A percentile compares a stretch with the other conserved stretches of the same genome.
These are phyloP conservation scores for Pipistrellus nathusii DNA, from an alignment of 2,797 vertebrate species.

Conservation along the genomic window DNA sequence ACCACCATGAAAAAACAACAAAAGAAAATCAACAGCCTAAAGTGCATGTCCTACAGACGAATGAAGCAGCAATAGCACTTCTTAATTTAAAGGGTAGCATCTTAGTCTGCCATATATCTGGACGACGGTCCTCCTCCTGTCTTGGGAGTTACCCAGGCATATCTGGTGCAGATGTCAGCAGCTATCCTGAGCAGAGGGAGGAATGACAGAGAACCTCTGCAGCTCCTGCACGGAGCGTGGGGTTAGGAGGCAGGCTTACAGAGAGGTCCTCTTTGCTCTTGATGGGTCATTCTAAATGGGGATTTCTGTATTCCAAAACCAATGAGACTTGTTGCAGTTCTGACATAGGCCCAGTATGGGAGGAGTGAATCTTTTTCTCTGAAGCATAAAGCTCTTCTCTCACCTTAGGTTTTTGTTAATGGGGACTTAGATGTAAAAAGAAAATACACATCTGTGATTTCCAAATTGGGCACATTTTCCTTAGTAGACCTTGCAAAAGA, in stretches of 20 bases:
- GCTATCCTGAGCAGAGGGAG: neutral
- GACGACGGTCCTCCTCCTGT: neutral
- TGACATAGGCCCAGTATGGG: neutral
- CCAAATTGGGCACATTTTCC: neutral
- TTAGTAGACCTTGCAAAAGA: neutral
- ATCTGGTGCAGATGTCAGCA: neutral
- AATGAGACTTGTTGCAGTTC: neutral
- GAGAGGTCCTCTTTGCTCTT: neutral
- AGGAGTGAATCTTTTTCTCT: neutral
- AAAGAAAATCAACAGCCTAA: neutral
- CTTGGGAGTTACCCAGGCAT: neutral
- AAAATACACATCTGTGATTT: constrained; percentile 9
- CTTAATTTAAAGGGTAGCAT: neutral
- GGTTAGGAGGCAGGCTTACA: neutral
- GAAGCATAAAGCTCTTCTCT: neutral
- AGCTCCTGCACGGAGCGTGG: neutral
- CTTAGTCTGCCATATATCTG: neutral
- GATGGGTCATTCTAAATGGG: neutral
- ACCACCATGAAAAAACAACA: neutral
- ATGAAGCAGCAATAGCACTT: neutral
- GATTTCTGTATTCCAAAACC: neutral
- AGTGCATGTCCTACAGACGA: fast-evolving
- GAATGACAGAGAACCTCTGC: too few species aligned
- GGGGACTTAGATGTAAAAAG: neutral
- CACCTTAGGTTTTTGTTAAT: neutral